phyloP scores from a whole-genome alignment of 2,797 vertebrate genomes.

The Neomorphus geoffroyi region DNA sequence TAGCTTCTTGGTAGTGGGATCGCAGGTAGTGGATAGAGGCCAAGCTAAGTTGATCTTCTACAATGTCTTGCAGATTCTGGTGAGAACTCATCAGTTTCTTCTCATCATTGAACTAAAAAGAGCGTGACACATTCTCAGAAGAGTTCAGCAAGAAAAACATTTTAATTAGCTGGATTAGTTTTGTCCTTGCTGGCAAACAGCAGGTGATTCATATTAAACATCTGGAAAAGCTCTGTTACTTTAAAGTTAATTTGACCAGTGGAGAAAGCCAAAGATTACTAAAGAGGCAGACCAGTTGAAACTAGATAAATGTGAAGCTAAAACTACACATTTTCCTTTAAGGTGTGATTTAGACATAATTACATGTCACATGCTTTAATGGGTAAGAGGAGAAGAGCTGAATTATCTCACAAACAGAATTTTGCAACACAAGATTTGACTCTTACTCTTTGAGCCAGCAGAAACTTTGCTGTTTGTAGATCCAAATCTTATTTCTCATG shows the following conservation, averaged over 20 bases:
- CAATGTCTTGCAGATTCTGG: slow-evolving; percentile 95
- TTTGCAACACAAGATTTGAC: neutral
- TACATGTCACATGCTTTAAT: neutral
- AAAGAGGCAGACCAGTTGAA: neutral
- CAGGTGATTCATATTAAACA: neutral
- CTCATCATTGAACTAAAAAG: slow-evolving; percentile 91
- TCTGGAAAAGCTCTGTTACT: neutral
- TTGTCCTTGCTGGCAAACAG: neutral
- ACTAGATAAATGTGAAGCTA: neutral
- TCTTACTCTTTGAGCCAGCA: neutral
- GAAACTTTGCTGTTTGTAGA: neutral
- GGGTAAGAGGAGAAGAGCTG: neutral
- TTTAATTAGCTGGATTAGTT: neutral
- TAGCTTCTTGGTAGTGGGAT: slow-evolving; percentile 97
- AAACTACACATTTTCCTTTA: neutral
- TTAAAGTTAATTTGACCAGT: slow-evolving; percentile 1
- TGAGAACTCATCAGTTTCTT: slow-evolving; percentile 96
- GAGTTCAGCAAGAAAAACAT: neutral
- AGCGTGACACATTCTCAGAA: slow-evolving; percentile 2
- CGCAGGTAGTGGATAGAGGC: slow-evolving; percentile 99
- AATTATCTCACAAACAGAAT: slow-evolving; percentile 14
- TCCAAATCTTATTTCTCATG: neutral
- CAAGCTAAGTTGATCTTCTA: slow-evolving; percentile 96
- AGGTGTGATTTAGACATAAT: slow-evolving; percentile 27
- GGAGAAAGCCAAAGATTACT: neutral